A percentile compares a stretch with the other conserved stretches of the same genome.
These are phyloP conservation scores for Tricholauxania praeusta DNA, from an alignment of 2,888 invertebrate genomes.

Conservation along the genomic window DNA sequence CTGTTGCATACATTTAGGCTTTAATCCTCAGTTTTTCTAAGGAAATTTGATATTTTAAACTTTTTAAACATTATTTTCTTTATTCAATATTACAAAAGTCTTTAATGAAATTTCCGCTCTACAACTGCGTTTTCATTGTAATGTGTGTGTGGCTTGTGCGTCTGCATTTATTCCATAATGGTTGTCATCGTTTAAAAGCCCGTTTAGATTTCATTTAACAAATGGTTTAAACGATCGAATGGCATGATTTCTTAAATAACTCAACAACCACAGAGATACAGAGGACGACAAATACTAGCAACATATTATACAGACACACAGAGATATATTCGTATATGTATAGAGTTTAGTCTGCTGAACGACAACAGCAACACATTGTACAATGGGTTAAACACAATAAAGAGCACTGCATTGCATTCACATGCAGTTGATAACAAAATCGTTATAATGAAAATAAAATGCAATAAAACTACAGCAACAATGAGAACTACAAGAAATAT, in stretches of 20 bases:
- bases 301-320: conserved; percentile 24
- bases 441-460: not conserved
- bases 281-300: conserved; percentile 13
- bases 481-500: conserved; percentile 10
- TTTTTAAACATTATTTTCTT: no score
- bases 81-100: no score
- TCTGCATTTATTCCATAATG: no score
- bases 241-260: conserved; percentile 22
- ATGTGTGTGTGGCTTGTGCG: no score
- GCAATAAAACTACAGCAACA: not conserved
- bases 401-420: conserved; percentile 12
- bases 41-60: no score
- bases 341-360: not conserved
- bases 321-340: not conserved
- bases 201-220: conserved; percentile 3
- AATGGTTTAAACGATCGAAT: conserved; percentile 24
- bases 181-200: not conserved
- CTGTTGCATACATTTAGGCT: no score
- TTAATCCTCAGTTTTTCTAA: no score
- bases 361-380: no score
- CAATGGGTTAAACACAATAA: no score
- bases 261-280: conserved; percentile 12
- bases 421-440: not conserved
- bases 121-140: no score
- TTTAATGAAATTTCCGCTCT: no score